Evolutionary conservation across 2,113 vertebrate species (phyloP).

Genomic region (Oncorhynchus masou): DNA sequence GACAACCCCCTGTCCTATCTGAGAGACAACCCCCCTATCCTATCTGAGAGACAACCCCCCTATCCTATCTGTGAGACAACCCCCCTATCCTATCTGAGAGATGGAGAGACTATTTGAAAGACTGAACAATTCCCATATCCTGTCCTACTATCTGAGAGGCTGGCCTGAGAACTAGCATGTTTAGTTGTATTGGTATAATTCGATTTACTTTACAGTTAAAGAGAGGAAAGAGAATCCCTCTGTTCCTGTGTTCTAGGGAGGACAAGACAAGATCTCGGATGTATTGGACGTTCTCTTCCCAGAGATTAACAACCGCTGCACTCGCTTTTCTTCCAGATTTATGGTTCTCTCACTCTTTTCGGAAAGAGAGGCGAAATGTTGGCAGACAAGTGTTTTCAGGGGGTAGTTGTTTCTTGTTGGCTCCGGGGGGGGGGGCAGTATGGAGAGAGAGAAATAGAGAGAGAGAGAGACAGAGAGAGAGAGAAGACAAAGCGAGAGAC

Average conservation of each 20-base stretch:
- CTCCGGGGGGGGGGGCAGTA: conserved; percentile 1
- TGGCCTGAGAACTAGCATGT: conserved; percentile 60
- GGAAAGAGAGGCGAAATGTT: conserved; percentile 18
- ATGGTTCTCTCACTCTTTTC: conserved; percentile 21
- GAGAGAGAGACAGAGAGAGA: not conserved
- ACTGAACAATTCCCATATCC: conserved; percentile 43
- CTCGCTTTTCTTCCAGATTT: conserved; percentile 40
- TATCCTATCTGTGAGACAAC: too few species aligned
- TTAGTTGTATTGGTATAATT: conserved; percentile 75
- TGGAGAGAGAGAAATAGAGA: not conserved
- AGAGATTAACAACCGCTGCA: not conserved
- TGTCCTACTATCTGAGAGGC: too few species aligned
- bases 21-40: too few species aligned
- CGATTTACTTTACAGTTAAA: conserved; percentile 69
- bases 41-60: too few species aligned
- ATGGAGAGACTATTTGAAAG: too few species aligned
- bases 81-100: too few species aligned
- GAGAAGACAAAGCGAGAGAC: not conserved
- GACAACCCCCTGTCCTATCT: too few species aligned
- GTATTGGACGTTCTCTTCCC: conserved; percentile 52
- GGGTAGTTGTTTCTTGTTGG: conserved; percentile 4
- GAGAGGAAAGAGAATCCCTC: conserved; percentile 16
- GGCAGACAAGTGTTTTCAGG: conserved; percentile 16
- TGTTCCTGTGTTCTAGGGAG: conserved; percentile 38
- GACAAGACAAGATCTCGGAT: conserved; percentile 31